phyloP scores from a whole-genome alignment of 2,797 vertebrate genomes.

The Lates japonicus region DNA sequence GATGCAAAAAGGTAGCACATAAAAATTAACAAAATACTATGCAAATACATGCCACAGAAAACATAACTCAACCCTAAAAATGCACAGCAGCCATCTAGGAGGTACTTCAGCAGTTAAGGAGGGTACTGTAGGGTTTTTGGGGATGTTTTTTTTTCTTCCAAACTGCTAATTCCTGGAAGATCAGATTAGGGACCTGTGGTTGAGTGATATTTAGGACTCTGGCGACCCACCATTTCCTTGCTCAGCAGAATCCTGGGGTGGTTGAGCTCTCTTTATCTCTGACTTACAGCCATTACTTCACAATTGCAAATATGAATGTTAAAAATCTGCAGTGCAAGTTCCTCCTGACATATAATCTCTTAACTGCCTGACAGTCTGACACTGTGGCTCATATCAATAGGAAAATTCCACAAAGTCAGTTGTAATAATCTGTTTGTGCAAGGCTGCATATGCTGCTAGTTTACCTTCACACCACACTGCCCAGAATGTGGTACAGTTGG shows the following conservation, averaged over 20 bases:
- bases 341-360: background rate
- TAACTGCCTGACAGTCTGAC: background rate
- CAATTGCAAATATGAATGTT: background rate
- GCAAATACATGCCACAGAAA: background rate
- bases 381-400: background rate
- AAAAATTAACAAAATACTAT: background rate
- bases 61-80: background rate
- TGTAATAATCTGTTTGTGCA: background rate
- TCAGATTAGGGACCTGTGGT: background rate
- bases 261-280: background rate
- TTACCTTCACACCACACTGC: conserved; percentile 30
- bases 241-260: background rate
- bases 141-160: background rate
- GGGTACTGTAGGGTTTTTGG: background rate
- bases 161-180: background rate
- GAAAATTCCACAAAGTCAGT: conserved; percentile 2
- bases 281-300: background rate
- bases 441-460: conserved; percentile 7
- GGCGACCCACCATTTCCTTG: background rate
- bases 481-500: conserved; percentile 48
- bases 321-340: too few relatives aligned
- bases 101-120: background rate
- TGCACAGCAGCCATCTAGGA: background rate
- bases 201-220: background rate
- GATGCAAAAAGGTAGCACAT: background rate